phyloP scores from a whole-genome alignment of 1,140 invertebrate genomes.

The Nasonia giraulti region DNA sequence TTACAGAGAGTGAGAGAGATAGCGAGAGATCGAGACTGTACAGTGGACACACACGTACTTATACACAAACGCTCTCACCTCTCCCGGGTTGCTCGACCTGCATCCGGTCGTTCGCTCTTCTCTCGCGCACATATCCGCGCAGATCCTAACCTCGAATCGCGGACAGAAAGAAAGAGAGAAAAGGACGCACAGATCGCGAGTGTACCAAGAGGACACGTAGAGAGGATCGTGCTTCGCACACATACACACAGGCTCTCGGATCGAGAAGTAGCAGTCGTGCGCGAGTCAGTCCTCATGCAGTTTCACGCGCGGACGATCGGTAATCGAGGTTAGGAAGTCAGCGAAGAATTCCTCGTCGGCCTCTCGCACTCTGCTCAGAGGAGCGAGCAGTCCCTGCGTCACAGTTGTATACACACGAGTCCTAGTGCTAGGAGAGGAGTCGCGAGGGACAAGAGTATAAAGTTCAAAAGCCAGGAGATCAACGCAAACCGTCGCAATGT shows the following conservation, averaged over 20 bases:
- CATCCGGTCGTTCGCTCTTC: not conserved
- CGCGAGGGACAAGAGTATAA: constrained; percentile 2
- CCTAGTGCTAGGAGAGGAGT: constrained; percentile 19
- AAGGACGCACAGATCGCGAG: not conserved
- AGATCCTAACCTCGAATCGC: constrained; percentile 1
- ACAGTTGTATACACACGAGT: constrained; percentile 5
- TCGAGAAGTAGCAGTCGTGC: not conserved
- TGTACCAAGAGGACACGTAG: not conserved
- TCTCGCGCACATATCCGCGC: not conserved
- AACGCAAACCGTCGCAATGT: constrained; percentile 78
- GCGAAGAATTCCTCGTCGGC: constrained; percentile 33
- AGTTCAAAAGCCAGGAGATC: constrained; percentile 60
- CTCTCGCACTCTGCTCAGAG: constrained; percentile 32
- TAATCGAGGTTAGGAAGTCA: constrained; percentile 43
- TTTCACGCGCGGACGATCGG: constrained; percentile 23
- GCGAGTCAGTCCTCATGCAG: constrained; percentile 17
- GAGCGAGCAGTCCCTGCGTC: constrained; percentile 54
- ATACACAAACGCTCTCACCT: not conserved
- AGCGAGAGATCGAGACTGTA: constrained; percentile 25
- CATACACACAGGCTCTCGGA: not conserved
- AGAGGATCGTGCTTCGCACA: not conserved
- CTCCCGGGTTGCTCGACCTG: not conserved
- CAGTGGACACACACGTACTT: constrained; percentile 1
- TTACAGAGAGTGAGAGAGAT: constrained; percentile 49
- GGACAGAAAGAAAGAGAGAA: constrained; percentile 26